Conservation (phyloP, 2,888 invertebrate genomes). For the Pheosia tremula region DNA sequence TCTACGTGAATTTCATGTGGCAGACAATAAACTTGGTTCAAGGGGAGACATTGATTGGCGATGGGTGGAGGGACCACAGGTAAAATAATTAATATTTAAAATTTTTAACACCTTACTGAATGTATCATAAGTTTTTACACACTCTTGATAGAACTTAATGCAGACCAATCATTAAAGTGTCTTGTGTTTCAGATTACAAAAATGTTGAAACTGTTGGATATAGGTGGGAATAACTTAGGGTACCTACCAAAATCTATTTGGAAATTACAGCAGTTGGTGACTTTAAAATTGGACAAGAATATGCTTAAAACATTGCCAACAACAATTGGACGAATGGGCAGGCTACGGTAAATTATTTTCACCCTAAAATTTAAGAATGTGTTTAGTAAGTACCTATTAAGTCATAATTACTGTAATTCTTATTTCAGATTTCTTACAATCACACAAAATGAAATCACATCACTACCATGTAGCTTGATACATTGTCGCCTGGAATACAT, state of each 20-base stretch:
- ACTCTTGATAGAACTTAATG: too few species aligned
- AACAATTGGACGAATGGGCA: constrained; percentile 85
- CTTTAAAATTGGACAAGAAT: constrained; percentile 87
- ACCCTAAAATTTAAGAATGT: neutral
- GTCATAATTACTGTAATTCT: too few species aligned
- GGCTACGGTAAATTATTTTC: constrained; percentile 66
- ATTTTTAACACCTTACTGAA: neutral
- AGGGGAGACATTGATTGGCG: constrained; percentile 84
- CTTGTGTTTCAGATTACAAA: constrained; percentile 65
- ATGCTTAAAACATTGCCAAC: constrained; percentile 84
- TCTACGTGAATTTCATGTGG: constrained; percentile 86
- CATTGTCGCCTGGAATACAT: constrained; percentile 80
- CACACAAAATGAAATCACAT: constrained; percentile 79
- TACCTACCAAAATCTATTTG: constrained; percentile 86
- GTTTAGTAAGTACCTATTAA: neutral
- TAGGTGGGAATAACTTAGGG: constrained; percentile 85
- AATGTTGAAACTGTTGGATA: constrained; percentile 85
- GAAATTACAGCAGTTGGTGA: constrained; percentile 85
- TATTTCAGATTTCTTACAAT: constrained; percentile 77
- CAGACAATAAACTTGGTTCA: constrained; percentile 86
- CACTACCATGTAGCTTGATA: constrained; percentile 85
- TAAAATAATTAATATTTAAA: constrained; percentile 28
- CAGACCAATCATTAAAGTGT: neutral
- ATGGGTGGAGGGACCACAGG: constrained; percentile 85
- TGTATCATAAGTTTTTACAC: neutral